Base-by-base conservation (phyloP, 2,113 vertebrate species). In the Cynoglossus semilaevis region DNA sequence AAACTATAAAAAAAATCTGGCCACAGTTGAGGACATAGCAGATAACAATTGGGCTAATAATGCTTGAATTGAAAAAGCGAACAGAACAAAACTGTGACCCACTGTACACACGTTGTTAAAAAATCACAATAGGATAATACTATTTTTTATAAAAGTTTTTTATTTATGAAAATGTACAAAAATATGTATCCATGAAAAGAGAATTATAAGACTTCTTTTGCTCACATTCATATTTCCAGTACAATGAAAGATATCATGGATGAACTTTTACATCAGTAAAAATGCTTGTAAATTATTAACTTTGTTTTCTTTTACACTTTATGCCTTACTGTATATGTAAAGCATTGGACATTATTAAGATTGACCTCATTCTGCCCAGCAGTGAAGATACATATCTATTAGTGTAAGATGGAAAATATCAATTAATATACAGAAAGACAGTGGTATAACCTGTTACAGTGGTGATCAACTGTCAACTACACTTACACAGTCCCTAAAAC, bases 101-200 rank as follows among this genome's bases (percentile, higher is more conserved):
- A 38, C 37, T 38, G 22, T 12, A 4, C 37, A 10, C 9, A 38
- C 1, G 15, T 17, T 44, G 17, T 19, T 15, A 9, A n/a, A 61
- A 8, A 63, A 38, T 37, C 16, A 56, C 49, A 68, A 52, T 18
- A 55, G 5, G 7, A 58, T 38, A 7, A n/a, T n/a, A 18, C 13
- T 18, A 17, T 44, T 73, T 72, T 67, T 79, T 84, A 74, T 59
- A 79, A 88, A 87, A 87, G 38, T 4, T 46, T 51, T 90, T 90
- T 90, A 90, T 90, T 90, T 87, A 86, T 74, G 82, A 90, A 92
- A 92, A 88, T 15, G 79, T 88, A 90, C 85, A 91, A 89, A 76
- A 86, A 77, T 77, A 79, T n/a, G n/a, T n/a, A 60, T 72, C 29
- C 56, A 51, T 64, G 44, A 74, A 64, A 41, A 59, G 50, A 72